Evolutionary conservation across 2,113 vertebrate species (phyloP), one percentile per base, ranked within the genome.

Genomic region (Podilymbus podiceps): DNA sequence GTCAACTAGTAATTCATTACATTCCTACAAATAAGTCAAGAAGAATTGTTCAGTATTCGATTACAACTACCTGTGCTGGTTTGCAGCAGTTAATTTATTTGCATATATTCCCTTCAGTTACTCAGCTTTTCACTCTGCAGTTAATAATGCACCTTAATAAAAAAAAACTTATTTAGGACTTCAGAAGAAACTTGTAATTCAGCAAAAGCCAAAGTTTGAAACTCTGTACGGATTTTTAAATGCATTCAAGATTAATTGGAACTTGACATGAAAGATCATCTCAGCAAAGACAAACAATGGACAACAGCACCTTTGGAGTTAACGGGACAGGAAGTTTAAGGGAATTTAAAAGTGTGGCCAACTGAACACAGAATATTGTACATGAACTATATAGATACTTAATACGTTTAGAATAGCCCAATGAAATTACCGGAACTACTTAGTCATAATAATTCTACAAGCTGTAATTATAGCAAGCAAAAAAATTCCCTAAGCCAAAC

Each of bases 21-120:
- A 56, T 85, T 90, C 72, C 38, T 85, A 64, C 75, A 96, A 97
- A 95, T 79, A 75, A 95, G 62, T 74, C 56, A 94, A 75, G 35
- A 91, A 82, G 75, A 86, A 93, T 46, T 71, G 60, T 49, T 81
- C 62, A 58, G 38, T 60, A 23, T 85, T 82, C 52, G 49, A 67
- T 53, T 77, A 81, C 42, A 88, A 35, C 23, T 88, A 74, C 78
- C 25, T 52, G 78, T 93, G 50, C 31, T 60, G 63, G 53, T 66
- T 94, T 66, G 67, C 66, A 92, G 58, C 42, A 95, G 53, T 76
- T 92, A 84, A 87, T 71, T 89, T 90, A 81, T 72, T 95, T 95
- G 63, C 64, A 40, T 52, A 28, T 66, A 73, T 87, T 95, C 31
- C 64, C 58, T 28, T 60, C 67, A 63, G 44, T 79, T 95, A 60